Percentiles rank a stretch among this genome's conserved stretches.
phyloP scores from a whole-genome alignment of 2,888 invertebrate genomes.

The Leucoptera coffeella region DNA sequence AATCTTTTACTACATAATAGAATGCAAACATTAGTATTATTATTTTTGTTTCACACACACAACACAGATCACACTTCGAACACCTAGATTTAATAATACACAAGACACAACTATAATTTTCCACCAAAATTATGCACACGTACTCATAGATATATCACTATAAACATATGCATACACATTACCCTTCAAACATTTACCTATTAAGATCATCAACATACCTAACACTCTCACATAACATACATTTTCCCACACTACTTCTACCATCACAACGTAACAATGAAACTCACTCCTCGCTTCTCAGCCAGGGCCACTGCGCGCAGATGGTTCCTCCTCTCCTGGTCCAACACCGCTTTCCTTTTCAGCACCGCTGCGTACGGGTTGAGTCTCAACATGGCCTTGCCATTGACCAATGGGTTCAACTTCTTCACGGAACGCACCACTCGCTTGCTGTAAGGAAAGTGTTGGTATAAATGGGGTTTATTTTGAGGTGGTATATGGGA shows the following conservation, averaged over 20 bases:
- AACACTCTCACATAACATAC: neutral
- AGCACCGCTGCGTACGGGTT: conserved; percentile 93
- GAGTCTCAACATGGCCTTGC: conserved; percentile 78
- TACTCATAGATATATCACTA: too few species aligned
- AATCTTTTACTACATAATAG: conserved; percentile 9
- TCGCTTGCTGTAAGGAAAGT: conserved; percentile 55
- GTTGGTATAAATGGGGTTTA: neutral
- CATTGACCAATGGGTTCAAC: conserved; percentile 90
- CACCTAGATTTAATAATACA: too few species aligned
- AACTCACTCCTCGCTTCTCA: conserved; percentile 72
- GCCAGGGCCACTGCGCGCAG: conserved; percentile 58
- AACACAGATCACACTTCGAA: neutral
- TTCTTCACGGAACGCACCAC: conserved; percentile 79
- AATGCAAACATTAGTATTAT: too few species aligned
- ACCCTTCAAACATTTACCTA: too few species aligned
- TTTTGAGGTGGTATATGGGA: neutral
- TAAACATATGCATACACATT: too few species aligned
- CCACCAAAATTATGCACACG: too few species aligned
- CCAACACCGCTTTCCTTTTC: conserved; percentile 76
- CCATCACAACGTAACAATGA: neutral
- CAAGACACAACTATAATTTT: too few species aligned
- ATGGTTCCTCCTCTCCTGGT: conserved; percentile 57
- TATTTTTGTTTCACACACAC: too few species aligned
- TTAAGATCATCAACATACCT: too few species aligned
- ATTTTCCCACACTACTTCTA: neutral